These are phyloP conservation scores for Brotogeris chrysoptera DNA, from an alignment of 2,797 vertebrate genomes.

Conservation along the genomic window DNA sequence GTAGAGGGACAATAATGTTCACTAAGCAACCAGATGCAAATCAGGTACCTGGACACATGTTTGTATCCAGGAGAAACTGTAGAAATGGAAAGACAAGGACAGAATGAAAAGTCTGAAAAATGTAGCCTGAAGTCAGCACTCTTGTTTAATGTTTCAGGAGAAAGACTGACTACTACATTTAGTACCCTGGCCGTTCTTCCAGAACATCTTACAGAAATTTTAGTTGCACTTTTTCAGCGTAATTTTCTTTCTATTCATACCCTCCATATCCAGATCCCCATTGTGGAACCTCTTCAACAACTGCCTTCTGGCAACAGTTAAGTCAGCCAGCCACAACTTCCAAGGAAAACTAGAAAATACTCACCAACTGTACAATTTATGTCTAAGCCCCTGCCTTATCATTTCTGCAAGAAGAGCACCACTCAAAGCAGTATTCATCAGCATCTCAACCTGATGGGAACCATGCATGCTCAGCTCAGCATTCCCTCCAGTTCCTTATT, in stretches of 20 bases:
- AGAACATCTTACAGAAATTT: background rate
- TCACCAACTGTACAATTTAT: background rate
- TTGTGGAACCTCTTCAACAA: background rate
- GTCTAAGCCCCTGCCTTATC: background rate
- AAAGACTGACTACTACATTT: background rate
- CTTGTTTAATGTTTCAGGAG: background rate
- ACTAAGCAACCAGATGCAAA: background rate
- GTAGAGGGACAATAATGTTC: background rate
- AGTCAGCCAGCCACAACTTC: background rate
- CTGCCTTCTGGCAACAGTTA: background rate
- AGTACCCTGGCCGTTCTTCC: background rate
- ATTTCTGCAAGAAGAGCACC: background rate
- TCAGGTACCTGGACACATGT: background rate
- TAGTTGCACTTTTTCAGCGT: background rate
- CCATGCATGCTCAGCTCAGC: background rate
- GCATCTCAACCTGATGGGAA: background rate
- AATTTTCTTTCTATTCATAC: background rate
- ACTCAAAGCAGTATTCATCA: background rate
- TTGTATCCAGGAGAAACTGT: background rate
- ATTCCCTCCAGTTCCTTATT: background rate
- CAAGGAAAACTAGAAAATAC: background rate
- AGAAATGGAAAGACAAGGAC: background rate
- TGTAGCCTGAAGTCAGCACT: background rate
- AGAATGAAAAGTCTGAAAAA: background rate
- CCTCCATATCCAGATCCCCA: background rate